Conservation (phyloP, 2,797 vertebrate genomes). For the Ceryle rudis region DNA sequence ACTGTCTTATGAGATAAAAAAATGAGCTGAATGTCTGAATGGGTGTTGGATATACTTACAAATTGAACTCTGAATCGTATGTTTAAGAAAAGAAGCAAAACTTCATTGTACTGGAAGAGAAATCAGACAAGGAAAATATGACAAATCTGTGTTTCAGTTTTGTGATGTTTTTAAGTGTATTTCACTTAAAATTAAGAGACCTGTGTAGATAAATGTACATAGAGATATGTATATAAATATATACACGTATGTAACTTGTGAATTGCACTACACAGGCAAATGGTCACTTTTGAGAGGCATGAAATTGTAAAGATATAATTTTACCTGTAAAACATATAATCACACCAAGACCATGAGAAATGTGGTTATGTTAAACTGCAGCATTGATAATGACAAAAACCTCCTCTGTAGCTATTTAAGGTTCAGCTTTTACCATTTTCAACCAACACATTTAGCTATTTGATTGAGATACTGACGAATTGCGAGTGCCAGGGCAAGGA, state of each 20-base stretch:
- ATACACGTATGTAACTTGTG: fast-evolving
- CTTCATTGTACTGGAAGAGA: neutral
- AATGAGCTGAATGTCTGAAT: neutral
- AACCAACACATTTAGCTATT: neutral
- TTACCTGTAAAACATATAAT: neutral
- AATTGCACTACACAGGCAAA: neutral
- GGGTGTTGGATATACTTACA: neutral
- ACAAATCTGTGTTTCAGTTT: neutral
- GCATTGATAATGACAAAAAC: neutral
- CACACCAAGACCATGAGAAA: neutral
- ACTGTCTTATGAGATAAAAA: neutral
- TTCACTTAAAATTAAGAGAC: neutral
- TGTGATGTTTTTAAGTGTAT: neutral
- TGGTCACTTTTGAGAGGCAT: neutral
- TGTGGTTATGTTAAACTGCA: neutral
- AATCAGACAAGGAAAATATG: neutral
- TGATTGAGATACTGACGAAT: neutral
- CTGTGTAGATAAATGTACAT: neutral
- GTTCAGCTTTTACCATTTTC: neutral
- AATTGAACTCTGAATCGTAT: neutral
- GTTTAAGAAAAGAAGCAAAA: neutral
- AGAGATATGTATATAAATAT: too few relatives aligned
- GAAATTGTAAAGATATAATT: neutral
- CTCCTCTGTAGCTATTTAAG: neutral
- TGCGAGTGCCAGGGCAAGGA: neutral